A percentile compares a stretch with the other conserved stretches of the same genome.
Conservation (phyloP, 2,797 vertebrate genomes). For the Malacoraja senta region DNA sequence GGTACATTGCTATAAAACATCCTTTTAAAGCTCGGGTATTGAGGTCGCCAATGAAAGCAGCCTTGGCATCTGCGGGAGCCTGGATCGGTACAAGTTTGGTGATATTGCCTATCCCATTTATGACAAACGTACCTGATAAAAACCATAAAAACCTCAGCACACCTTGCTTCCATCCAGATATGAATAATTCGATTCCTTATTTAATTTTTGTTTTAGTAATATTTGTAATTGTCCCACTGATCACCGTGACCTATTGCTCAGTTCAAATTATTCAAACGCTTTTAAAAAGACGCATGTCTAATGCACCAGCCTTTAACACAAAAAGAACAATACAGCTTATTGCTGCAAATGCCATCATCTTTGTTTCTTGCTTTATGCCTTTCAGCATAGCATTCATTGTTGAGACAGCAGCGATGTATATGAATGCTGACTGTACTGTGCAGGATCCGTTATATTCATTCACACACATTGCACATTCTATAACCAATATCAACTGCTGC, state of each 20-base stretch:
- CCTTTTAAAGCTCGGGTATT: slow-evolving; percentile 49
- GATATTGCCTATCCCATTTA: not conserved
- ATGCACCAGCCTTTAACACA: not conserved
- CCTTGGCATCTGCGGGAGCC: slow-evolving; percentile 47
- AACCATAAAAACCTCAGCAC: not conserved
- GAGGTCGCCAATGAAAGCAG: slow-evolving; percentile 54
- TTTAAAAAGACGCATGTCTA: not conserved
- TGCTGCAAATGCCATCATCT: not conserved
- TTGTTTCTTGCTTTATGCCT: not conserved
- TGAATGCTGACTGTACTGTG: not conserved
- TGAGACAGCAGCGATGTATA: no score
- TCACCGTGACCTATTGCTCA: slow-evolving; percentile 54
- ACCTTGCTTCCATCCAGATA: not conserved
- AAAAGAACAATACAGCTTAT: not conserved
- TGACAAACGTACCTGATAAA: no score
- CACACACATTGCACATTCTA: not conserved
- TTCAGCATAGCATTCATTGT: not conserved
- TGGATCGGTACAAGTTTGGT: slow-evolving; percentile 44
- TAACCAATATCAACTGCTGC: slow-evolving; percentile 4
- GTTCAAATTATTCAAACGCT: slow-evolving; percentile 45
- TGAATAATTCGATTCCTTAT: accelerated
- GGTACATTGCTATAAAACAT: slow-evolving; percentile 52
- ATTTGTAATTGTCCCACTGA: slow-evolving; percentile 46
- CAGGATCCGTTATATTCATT: not conserved
- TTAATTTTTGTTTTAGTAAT: not conserved